phyloP scores from a whole-genome alignment of 2,113 vertebrate genomes.

The Typhlomys cinereus region DNA sequence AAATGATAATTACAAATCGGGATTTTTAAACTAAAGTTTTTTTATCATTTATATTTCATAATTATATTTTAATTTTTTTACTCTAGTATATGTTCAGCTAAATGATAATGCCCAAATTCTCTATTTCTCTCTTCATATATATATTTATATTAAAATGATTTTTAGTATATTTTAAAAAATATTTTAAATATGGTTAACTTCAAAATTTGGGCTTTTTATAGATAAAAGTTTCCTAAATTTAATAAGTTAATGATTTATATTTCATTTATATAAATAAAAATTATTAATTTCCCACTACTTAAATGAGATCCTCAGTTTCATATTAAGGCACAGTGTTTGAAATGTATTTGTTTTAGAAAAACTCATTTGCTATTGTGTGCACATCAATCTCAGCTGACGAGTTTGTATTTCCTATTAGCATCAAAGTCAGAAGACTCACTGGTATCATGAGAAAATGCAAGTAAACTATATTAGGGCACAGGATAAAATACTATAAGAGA shows the following conservation, averaged over 20 bases:
- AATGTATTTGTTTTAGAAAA: too few species aligned
- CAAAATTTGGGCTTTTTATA: not conserved
- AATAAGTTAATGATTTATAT: not conserved
- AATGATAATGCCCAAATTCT: not conserved
- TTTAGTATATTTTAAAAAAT: constrained; percentile 4
- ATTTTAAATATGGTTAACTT: constrained; percentile 36
- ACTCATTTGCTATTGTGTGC: not conserved
- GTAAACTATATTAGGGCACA: too few species aligned
- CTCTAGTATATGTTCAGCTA: not conserved
- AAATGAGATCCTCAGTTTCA: not conserved
- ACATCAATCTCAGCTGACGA: not conserved
- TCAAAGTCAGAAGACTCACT: not conserved
- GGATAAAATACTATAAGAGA: too few species aligned
- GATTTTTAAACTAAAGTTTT: too few species aligned
- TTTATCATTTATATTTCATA: too few species aligned
- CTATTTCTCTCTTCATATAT: too few species aligned
- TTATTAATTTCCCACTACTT: not conserved
- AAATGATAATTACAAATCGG: too few species aligned
- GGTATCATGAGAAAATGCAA: too few species aligned
- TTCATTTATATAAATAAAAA: constrained; percentile 44
- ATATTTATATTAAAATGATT: too few species aligned
- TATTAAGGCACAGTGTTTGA: too few species aligned
- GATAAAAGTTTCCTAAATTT: not conserved
- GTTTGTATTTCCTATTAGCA: not conserved
- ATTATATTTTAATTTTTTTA: too few species aligned